phyloP scores from a whole-genome alignment of 2,888 invertebrate species.

The Ichneumon xanthorius region DNA sequence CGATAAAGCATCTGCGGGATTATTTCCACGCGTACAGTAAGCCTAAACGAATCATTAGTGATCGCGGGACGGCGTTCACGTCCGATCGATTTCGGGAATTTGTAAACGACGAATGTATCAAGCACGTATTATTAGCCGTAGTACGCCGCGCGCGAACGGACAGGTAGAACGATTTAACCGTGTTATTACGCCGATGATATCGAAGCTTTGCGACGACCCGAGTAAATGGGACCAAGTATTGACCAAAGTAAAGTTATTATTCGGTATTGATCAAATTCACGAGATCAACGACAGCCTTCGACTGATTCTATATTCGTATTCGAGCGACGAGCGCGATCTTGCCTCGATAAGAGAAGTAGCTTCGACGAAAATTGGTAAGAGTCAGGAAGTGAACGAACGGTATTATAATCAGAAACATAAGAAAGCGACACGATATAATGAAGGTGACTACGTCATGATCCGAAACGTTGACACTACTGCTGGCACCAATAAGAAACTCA shows the following conservation, averaged over 20 bases:
- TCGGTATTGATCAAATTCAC: constrained; percentile 73
- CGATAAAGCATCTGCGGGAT: constrained; percentile 64
- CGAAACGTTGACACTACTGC: constrained; percentile 71
- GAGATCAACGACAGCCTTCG: constrained; percentile 43
- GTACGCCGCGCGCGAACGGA: constrained; percentile 76
- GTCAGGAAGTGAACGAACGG: constrained; percentile 38
- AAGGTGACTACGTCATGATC: constrained; percentile 67
- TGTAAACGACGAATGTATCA: constrained; percentile 55
- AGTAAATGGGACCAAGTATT: constrained; percentile 70
- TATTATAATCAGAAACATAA: constrained; percentile 54
- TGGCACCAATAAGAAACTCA: constrained; percentile 72
- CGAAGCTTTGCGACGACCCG: constrained; percentile 66
- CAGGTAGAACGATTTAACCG: constrained; percentile 75
- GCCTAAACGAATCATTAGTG: constrained; percentile 70
- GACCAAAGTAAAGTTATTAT: constrained; percentile 72
- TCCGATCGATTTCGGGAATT: constrained; percentile 72
- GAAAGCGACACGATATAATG: constrained; percentile 14
- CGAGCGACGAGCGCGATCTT: constrained; percentile 40
- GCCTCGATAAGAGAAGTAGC: constrained; percentile 30
- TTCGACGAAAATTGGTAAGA: background rate
- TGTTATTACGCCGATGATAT: constrained; percentile 70
- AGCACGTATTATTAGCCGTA: constrained; percentile 73
- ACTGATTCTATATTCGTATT: constrained; percentile 7
- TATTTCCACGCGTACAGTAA: constrained; percentile 70
- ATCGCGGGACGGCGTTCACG: constrained; percentile 76